Evolutionary conservation across 2,797 vertebrate genomes (phyloP), one percentile per base, ranked within the genome.

Genomic region (Rhyacichthys aspro): DNA sequence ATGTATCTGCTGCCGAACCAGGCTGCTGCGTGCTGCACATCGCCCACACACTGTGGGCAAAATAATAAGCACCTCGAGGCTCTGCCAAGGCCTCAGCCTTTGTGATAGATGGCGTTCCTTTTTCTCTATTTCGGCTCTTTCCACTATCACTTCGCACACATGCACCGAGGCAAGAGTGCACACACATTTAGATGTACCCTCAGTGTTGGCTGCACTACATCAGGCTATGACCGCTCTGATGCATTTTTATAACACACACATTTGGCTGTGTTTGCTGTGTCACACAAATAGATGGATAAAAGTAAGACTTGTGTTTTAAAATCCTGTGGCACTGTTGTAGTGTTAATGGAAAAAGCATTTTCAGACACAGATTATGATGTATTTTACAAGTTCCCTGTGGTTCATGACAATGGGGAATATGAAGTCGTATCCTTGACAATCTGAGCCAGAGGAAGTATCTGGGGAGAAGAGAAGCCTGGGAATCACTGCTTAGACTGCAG

Each of bases 31-130:
- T 47, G 67, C 76, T 77, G 63, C 56, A 59, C 37, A 67, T 74
- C 59, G 48, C 72, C 71, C 83, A 86, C 83, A 81, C 79, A 83
- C 64, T 66, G 55, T 63, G 54, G 72, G 73, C 63, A 76, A 82
- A 81, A 82, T 80, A 76, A 86, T 75, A 75, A 80, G 72, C 70
- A 78, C 66, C 78, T 67, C 4, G 4, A 70, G 78, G 80, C 74
- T 79, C 72, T 75, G 68, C 75, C 68, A 78, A 74, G 75, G 78
- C 77, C 70, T 72, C 70, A 46, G 79, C 76, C 57, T 80, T 76
- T 77, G 72, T 86, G 79, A 85, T 84, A 73, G 73, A 88, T 85
- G 70, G 65, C 66, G 64, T 77, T 86, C 64, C 58, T 63, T 79
- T 81, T 76, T 76, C 72, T 83, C 66, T 59, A 66, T 83, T 84